Percentiles rank a stretch among this genome's conserved stretches.
These are phyloP conservation scores for Schlechtendalia chinensis DNA, from an alignment of 1,140 invertebrate species.

Conservation along the genomic window DNA sequence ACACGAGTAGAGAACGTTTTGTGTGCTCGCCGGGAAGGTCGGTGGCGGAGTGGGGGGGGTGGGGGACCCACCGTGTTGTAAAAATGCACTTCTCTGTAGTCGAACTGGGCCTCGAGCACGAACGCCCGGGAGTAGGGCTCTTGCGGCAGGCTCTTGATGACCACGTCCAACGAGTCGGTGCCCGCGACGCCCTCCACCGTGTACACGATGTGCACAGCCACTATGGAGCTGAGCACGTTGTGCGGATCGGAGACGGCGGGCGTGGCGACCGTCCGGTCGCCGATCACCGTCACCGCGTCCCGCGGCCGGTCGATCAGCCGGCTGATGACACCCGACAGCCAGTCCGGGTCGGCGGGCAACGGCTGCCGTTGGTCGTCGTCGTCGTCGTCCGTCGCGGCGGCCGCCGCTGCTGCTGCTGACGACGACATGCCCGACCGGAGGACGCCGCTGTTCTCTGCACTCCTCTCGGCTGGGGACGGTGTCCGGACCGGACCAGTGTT, in stretches of 20 bases:
- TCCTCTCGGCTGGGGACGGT: too few species aligned
- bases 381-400: neutral
- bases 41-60: too few species aligned
- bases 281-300: constrained; percentile 58
- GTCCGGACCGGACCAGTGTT: too few species aligned
- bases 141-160: constrained; percentile 73
- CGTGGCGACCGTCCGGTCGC: constrained; percentile 59
- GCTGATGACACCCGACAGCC: constrained; percentile 56
- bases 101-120: constrained; percentile 77
- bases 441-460: too few species aligned
- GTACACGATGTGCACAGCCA: constrained; percentile 46
- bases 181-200: constrained; percentile 21
- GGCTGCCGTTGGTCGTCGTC: constrained; percentile 57
- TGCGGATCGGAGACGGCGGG: constrained; percentile 56
- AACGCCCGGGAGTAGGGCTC: constrained; percentile 74
- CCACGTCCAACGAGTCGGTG: constrained; percentile 59
- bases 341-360: constrained; percentile 60
- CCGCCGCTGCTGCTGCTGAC: neutral
- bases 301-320: constrained; percentile 23
- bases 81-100: constrained; percentile 77
- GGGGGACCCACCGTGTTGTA: constrained; percentile 68
- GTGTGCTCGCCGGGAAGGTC: too few species aligned
- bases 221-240: constrained; percentile 49
- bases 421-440: constrained; percentile 43
- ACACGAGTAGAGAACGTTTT: too few species aligned